Evolutionary conservation across 2,797 vertebrate species (phyloP).

Genomic region (Enteromius unitaeniatus): DNA sequence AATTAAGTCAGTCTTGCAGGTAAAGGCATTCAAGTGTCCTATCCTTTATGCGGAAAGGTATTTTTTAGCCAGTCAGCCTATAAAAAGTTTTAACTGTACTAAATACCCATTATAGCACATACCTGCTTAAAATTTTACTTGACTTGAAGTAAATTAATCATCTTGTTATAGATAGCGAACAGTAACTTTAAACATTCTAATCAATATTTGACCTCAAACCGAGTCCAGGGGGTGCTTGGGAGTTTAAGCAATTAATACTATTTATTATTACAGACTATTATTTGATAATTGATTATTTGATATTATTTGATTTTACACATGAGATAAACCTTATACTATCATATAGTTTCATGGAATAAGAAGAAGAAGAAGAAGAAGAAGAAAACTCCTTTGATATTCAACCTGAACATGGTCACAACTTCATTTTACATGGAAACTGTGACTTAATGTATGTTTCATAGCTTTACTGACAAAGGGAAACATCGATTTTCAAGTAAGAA

Average conservation of each 20-base stretch:
- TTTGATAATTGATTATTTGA: too few relatives aligned
- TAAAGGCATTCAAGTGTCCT: slow-evolving; percentile 48
- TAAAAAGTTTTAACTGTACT: background rate
- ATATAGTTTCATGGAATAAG: background rate
- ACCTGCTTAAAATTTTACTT: background rate
- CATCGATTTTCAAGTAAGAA: background rate
- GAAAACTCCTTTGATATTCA: background rate
- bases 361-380: fast-evolving
- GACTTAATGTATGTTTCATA: slow-evolving; percentile 19
- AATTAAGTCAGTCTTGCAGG: slow-evolving; percentile 60
- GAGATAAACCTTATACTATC: background rate
- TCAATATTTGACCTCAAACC: background rate
- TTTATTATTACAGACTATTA: background rate
- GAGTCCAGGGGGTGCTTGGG: background rate
- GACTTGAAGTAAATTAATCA: background rate
- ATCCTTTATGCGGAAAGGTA: slow-evolving; percentile 9
- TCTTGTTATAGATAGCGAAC: background rate
- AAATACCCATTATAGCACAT: background rate
- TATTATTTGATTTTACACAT: background rate
- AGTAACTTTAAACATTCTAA: background rate
- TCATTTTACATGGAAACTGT: background rate
- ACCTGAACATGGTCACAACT: background rate
- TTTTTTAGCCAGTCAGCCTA: slow-evolving; percentile 19
- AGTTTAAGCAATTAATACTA: background rate
- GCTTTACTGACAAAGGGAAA: background rate